Evolutionary conservation across 2,113 vertebrate species (phyloP).

Genomic region (Triplophysa tibetana): DNA sequence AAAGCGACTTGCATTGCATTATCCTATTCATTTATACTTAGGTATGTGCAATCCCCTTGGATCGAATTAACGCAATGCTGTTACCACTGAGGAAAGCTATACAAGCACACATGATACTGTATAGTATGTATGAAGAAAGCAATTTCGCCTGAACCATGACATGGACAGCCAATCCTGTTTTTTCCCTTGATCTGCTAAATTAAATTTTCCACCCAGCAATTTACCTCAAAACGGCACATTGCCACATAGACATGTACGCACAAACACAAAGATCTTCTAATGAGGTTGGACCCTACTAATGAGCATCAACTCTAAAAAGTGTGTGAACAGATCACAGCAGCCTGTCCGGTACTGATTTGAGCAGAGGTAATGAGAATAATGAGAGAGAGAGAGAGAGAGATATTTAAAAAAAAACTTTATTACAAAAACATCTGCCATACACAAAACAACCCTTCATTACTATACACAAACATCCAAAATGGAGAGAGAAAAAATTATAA

Average conservation of each 20-base stretch:
- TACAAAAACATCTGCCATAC: too few relatives aligned
- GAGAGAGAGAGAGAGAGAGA: conserved; percentile 30
- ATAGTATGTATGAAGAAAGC: not conserved
- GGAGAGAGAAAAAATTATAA: too few relatives aligned
- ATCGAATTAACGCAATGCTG: too few relatives aligned
- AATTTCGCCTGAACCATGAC: not conserved
- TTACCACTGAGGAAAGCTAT: too few relatives aligned
- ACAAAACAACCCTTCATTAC: too few relatives aligned
- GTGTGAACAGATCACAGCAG: conserved; percentile 76
- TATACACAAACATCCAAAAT: too few relatives aligned
- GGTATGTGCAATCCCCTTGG: too few relatives aligned
- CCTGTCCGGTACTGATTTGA: conserved; percentile 76
- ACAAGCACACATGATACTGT: not conserved
- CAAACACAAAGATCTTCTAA: conserved; percentile 48
- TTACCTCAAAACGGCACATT: not conserved
- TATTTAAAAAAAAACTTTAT: not conserved
- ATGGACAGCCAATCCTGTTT: not conserved
- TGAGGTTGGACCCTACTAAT: conserved; percentile 62
- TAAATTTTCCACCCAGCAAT: conserved; percentile 3
- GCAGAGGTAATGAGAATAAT: conserved; percentile 78
- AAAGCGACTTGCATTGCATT: too few relatives aligned
- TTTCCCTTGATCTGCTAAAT: conserved; percentile 24
- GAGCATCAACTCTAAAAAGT: conserved; percentile 71
- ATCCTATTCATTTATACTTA: too few relatives aligned
- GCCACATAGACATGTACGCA: not conserved